These are phyloP conservation scores for Bos indicus DNA, from an alignment of 2,113 vertebrate genomes.

Conservation along the genomic window DNA sequence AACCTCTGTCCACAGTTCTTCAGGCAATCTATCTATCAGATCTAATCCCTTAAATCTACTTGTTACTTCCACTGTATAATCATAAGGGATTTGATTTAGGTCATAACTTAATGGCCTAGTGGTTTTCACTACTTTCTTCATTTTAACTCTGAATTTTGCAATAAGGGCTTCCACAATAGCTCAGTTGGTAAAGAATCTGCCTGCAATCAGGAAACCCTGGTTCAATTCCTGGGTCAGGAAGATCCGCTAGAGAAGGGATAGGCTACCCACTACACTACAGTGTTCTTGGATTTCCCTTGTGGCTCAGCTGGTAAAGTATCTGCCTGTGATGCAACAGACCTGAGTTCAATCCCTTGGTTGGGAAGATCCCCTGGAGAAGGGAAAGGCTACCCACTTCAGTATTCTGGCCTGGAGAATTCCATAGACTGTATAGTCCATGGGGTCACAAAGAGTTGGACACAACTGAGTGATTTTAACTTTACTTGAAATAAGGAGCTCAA, in stretches of 20 bases:
- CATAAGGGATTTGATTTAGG: background rate
- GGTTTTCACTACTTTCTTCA: background rate
- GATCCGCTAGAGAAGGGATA: background rate
- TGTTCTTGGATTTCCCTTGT: background rate
- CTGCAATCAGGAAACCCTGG: background rate
- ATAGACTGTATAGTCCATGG: background rate
- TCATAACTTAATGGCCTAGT: background rate
- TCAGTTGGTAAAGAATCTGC: background rate
- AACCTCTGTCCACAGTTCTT: background rate
- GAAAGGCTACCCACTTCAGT: background rate
- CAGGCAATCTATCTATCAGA: background rate
- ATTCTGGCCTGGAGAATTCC: background rate
- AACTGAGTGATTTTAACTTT: background rate
- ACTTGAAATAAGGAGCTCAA: background rate
- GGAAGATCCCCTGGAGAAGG: background rate
- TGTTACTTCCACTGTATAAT: background rate
- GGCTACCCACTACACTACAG: background rate
- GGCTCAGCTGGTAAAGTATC: background rate
- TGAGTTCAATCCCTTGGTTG: background rate
- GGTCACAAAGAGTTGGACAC: background rate
- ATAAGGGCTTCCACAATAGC: background rate
- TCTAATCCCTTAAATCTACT: background rate
- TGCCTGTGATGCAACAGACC: background rate
- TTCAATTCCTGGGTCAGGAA: background rate
- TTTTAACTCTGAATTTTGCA: background rate